phyloP scores from a whole-genome alignment of 2,797 vertebrate species.

The Coluber constrictor region DNA sequence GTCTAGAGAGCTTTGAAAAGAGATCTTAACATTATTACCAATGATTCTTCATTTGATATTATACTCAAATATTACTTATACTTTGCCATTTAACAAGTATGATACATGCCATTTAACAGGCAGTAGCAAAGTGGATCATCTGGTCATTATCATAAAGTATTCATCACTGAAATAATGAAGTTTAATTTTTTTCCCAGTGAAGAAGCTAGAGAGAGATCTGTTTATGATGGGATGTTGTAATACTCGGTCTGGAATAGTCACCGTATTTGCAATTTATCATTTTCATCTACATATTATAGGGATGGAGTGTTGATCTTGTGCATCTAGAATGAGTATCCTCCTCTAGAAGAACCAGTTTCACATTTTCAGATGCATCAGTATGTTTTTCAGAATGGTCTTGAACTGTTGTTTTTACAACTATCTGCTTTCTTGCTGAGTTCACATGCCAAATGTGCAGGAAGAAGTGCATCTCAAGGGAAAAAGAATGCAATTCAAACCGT shows the following conservation, averaged over 20 bases:
- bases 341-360: constrained; percentile 55
- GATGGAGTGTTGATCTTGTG: neutral
- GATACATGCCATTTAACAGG: neutral
- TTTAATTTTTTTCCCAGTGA: neutral
- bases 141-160: neutral
- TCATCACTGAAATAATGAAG: neutral
- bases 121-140: neutral
- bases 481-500: constrained; percentile 78
- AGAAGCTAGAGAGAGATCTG: neutral
- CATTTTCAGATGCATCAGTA: constrained; percentile 85
- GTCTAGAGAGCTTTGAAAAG: neutral
- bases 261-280: neutral
- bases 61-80: neutral
- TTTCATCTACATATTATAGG: neutral
- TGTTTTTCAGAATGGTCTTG: constrained; percentile 77
- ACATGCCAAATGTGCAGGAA: constrained; percentile 77
- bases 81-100: neutral
- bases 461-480: constrained; percentile 59
- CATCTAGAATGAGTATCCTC: neutral
- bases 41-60: neutral
- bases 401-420: constrained; percentile 83
- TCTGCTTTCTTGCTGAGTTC: constrained; percentile 89
- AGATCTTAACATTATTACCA: neutral
- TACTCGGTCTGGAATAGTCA: neutral
- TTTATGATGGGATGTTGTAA: neutral